Evolutionary conservation across 2,113 vertebrate species (phyloP).

Genomic region (Callipepla californica): DNA sequence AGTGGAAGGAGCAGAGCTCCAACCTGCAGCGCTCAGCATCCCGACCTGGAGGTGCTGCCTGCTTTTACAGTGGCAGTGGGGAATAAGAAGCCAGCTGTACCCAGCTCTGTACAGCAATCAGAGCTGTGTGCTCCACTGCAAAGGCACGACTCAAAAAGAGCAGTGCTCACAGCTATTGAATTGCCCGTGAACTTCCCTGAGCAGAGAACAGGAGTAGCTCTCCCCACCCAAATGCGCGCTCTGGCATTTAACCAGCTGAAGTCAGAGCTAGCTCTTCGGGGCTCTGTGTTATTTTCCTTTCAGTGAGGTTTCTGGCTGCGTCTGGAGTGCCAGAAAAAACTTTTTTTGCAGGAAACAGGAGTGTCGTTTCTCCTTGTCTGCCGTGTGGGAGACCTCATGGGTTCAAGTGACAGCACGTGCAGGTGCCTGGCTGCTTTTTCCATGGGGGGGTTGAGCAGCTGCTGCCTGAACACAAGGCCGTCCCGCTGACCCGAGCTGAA

Average conservation of each 20-base stretch:
- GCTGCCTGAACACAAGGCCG: not conserved
- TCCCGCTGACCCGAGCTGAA: constrained; percentile 27
- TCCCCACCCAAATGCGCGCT: not conserved
- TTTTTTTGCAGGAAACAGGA: constrained; percentile 12
- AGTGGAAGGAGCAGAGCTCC: not conserved
- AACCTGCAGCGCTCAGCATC: fast-evolving
- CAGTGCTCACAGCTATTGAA: not conserved
- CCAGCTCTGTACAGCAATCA: no score
- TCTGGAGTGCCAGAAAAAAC: not conserved
- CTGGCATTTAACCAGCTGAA: not conserved
- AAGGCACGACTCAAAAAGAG: not conserved
- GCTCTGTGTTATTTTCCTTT: not conserved
- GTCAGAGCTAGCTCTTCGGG: not conserved
- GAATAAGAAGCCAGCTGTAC: no score
- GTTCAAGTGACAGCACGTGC: constrained; percentile 15
- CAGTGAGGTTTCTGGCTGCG: not conserved
- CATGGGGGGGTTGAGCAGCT: constrained; percentile 30
- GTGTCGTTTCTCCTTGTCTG: not conserved
- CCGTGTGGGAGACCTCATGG: not conserved
- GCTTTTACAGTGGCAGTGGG: not conserved
- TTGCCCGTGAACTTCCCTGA: not conserved
- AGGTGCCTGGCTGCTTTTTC: constrained; percentile 46
- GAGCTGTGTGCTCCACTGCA: not conserved
- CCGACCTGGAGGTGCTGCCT: not conserved
- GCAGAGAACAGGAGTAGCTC: not conserved